Conservation (phyloP, 2,888 invertebrate species). For the Meiosimyza decipiens region DNA sequence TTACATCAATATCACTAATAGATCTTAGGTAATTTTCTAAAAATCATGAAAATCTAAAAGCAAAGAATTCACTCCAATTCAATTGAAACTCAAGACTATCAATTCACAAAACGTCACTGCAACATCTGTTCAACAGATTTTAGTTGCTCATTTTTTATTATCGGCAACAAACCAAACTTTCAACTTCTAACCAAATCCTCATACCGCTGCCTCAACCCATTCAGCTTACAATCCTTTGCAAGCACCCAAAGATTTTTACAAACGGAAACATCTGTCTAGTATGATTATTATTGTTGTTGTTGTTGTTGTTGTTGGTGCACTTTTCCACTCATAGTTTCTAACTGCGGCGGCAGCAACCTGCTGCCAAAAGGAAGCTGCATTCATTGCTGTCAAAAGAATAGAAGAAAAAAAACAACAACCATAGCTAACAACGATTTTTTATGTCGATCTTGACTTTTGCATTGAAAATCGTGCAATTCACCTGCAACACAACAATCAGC, state of each 20-base stretch:
- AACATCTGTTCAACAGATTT: too few relatives aligned
- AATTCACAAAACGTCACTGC: too few relatives aligned
- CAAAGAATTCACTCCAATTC: too few relatives aligned
- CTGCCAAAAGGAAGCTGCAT: slow-evolving; percentile 56
- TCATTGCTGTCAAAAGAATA: background rate
- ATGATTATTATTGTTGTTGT: slow-evolving; percentile 33
- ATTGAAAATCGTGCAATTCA: slow-evolving; percentile 65
- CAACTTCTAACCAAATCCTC: too few relatives aligned
- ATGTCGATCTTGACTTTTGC: slow-evolving; percentile 62
- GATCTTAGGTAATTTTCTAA: too few relatives aligned
- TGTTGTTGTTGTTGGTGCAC: slow-evolving; percentile 45
- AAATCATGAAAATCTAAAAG: too few relatives aligned
- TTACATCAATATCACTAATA: too few relatives aligned
- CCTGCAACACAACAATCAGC: slow-evolving; percentile 53
- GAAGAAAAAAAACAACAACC: slow-evolving; percentile 40
- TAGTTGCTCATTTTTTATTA: too few relatives aligned
- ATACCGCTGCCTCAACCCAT: background rate
- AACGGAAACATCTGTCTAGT: slow-evolving; percentile 63
- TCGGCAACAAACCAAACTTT: too few relatives aligned
- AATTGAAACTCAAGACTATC: too few relatives aligned
- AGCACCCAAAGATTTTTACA: slow-evolving; percentile 46
- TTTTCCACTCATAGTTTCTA: slow-evolving; percentile 21
- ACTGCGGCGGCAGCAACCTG: slow-evolving; percentile 45
- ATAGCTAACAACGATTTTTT: slow-evolving; percentile 54
- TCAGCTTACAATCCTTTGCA: background rate